Percentiles rank a stretch among this genome's conserved stretches.
These are phyloP conservation scores for Branchellion lobata DNA, from an alignment of 2,888 invertebrate species.

Conservation along the genomic window DNA sequence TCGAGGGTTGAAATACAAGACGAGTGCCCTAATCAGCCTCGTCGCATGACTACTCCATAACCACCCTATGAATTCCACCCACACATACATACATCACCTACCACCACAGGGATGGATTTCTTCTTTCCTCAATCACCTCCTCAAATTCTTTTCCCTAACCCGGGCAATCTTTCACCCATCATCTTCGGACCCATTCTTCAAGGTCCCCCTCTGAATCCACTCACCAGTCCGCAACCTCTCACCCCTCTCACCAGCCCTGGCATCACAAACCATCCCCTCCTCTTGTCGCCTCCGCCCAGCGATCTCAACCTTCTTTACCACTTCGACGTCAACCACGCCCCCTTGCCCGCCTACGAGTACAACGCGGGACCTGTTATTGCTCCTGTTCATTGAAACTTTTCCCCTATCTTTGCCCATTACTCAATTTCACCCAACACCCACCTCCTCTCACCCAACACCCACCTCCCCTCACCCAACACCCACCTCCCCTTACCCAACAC, in stretches of 20 bases:
- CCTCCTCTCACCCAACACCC: too few species aligned
- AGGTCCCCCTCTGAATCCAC: not conserved
- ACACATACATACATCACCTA: too few species aligned
- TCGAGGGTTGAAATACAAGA: too few species aligned
- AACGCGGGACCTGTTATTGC: conserved; percentile 74
- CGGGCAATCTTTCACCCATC: conserved; percentile 20
- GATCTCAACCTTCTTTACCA: conserved; percentile 33
- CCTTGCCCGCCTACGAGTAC: conserved; percentile 71
- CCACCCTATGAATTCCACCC: not conserved
- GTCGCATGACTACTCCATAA: too few species aligned
- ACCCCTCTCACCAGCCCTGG: conserved; percentile 35
- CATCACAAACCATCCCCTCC: not conserved
- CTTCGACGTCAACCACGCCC: conserved; percentile 65
- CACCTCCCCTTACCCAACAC: too few species aligned
- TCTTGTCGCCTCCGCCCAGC: not conserved
- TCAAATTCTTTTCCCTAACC: not conserved
- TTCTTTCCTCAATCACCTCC: conserved; percentile 16
- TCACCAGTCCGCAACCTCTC: conserved; percentile 3
- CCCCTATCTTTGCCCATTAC: conserved; percentile 54
- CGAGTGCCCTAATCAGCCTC: too few species aligned
- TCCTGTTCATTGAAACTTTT: conserved; percentile 61
- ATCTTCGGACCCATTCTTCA: conserved; percentile 29
- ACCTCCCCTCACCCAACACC: too few species aligned
- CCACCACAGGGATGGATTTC: not conserved
- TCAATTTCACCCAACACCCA: too few species aligned